Conservation (phyloP, 2,113 vertebrate genomes). For the Felis chaus region DNA sequence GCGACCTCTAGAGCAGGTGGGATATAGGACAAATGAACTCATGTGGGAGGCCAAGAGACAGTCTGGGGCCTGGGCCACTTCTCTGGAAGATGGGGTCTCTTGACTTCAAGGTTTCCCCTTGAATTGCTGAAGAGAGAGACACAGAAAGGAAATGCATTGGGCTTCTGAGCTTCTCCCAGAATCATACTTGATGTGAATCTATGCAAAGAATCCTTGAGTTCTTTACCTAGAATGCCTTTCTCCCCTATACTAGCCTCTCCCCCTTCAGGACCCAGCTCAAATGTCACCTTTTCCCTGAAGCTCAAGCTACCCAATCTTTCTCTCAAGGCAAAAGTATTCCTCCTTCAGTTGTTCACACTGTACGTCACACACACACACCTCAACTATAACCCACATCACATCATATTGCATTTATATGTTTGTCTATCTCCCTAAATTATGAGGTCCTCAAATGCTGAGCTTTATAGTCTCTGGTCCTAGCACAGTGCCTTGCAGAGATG, state of each 20-base stretch:
- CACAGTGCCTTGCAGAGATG: background rate
- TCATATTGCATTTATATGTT: background rate
- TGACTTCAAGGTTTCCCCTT: background rate
- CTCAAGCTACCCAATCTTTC: background rate
- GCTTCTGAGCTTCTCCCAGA: background rate
- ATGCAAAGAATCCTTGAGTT: background rate
- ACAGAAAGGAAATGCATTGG: background rate
- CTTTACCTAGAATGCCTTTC: background rate
- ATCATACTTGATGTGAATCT: background rate
- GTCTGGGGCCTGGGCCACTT: background rate
- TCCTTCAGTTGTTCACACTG: background rate
- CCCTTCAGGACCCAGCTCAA: background rate
- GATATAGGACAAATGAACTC: background rate
- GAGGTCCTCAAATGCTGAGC: background rate
- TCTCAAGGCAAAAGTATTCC: background rate
- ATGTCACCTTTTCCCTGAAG: background rate
- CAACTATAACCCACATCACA: background rate
- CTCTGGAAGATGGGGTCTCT: background rate
- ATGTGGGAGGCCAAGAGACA: background rate
- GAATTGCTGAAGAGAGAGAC: background rate
- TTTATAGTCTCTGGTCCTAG: background rate
- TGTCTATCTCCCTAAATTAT: background rate
- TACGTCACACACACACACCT: background rate
- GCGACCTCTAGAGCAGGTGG: background rate
- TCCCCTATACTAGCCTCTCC: background rate